A percentile compares a stretch with the other conserved stretches of the same genome.
phyloP scores from a whole-genome alignment of 2,797 vertebrate genomes.

The Aulostomus chinensis region DNA sequence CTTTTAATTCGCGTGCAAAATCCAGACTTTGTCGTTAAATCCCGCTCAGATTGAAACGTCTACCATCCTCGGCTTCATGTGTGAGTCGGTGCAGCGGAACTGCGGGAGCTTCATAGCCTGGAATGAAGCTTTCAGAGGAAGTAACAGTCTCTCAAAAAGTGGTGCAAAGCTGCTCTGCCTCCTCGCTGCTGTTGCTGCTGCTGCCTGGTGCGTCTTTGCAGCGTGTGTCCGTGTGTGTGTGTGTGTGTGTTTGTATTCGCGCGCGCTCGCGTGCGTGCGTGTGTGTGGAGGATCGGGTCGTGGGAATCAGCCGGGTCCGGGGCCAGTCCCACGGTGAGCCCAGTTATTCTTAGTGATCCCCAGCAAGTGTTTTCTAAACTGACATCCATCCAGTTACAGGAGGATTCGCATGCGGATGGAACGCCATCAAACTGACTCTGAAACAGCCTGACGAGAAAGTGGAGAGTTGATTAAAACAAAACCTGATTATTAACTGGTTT shows the following conservation, averaged over 20 bases:
- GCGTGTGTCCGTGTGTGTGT: too few species aligned
- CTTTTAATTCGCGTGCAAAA: background rate
- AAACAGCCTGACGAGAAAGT: too few species aligned
- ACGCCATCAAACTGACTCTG: too few species aligned
- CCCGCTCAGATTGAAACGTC: background rate
- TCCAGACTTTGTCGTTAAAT: background rate
- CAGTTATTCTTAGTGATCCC: slow-evolving; percentile 63
- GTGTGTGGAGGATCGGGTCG: slow-evolving; percentile 71
- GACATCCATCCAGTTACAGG: too few species aligned
- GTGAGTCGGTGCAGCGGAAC: slow-evolving; percentile 28
- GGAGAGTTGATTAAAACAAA: too few species aligned
- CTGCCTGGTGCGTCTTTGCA: too few species aligned
- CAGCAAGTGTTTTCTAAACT: too few species aligned
- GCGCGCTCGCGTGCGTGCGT: background rate
- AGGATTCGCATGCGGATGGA: too few species aligned
- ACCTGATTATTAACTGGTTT: too few species aligned
- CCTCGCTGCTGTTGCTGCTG: background rate
- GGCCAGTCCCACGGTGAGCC: slow-evolving; percentile 73
- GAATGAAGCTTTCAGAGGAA: slow-evolving; percentile 38
- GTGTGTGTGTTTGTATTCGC: background rate
- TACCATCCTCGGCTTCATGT: background rate
- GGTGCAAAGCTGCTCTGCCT: slow-evolving; percentile 67
- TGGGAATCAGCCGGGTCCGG: slow-evolving; percentile 74
- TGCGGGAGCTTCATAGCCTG: slow-evolving; percentile 21
- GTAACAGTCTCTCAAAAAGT: slow-evolving; percentile 55